Percentiles rank a stretch among this genome's conserved stretches.
phyloP scores from a whole-genome alignment of 2,113 vertebrate genomes.

The Upupa epops region DNA sequence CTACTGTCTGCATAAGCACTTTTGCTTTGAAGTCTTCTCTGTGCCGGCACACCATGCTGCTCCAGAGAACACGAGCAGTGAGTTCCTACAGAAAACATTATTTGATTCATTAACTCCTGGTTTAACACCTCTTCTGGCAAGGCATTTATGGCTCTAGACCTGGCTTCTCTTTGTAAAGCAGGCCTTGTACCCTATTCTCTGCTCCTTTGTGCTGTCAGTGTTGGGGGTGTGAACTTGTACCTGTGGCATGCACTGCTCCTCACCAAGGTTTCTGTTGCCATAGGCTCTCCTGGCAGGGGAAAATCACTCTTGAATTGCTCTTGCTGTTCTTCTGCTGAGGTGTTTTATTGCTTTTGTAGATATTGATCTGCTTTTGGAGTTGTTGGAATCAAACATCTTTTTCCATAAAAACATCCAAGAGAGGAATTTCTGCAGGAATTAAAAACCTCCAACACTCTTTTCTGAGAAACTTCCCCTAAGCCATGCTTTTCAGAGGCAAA shows the following conservation, averaged over 20 bases:
- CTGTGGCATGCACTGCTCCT: neutral
- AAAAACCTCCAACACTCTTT: neutral
- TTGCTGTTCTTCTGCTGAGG: neutral
- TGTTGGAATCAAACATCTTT: neutral
- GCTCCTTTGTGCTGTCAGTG: neutral
- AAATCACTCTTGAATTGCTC: neutral
- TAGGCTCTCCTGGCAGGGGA: neutral
- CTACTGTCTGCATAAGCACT: neutral
- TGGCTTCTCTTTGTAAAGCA: neutral
- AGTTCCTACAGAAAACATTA: neutral
- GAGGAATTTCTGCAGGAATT: constrained; percentile 8
- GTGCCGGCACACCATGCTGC: neutral
- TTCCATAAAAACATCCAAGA: neutral
- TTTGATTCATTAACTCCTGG: neutral
- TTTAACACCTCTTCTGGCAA: neutral
- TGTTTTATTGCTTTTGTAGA: constrained; percentile 13
- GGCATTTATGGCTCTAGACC: neutral
- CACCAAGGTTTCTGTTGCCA: neutral
- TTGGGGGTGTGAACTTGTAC: neutral
- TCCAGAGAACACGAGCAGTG: fast-evolving
- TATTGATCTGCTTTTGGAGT: constrained; percentile 17
- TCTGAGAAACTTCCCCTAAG: neutral
- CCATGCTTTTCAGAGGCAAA: neutral
- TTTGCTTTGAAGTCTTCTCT: neutral
- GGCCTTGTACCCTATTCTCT: neutral